These are phyloP conservation scores for Numenius arquata DNA, from an alignment of 2,113 vertebrate species.

Conservation along the genomic window DNA sequence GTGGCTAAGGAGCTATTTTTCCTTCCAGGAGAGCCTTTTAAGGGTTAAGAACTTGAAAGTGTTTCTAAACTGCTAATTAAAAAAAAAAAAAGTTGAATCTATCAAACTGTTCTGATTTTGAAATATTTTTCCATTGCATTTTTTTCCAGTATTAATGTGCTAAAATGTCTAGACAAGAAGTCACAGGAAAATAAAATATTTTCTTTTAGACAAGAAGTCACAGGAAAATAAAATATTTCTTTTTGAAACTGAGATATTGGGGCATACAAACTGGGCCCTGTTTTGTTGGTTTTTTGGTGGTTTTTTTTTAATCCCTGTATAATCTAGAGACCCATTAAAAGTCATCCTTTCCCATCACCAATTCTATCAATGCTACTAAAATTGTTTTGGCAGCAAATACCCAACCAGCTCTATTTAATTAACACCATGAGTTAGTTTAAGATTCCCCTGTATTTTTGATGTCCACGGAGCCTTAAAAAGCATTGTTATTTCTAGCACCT, in stretches of 20 bases:
- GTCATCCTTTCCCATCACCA: neutral
- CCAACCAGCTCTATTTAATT: neutral
- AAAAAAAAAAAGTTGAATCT: neutral
- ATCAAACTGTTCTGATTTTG: neutral
- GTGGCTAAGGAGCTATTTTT: neutral
- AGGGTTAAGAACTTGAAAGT: neutral
- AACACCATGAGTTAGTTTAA: neutral
- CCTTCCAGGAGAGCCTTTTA: neutral
- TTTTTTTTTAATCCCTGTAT: neutral
- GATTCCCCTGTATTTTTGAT: neutral
- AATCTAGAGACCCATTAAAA: neutral
- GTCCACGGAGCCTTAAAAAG: neutral
- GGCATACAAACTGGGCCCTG: neutral
- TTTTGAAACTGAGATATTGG: neutral
- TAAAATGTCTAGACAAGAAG: neutral
- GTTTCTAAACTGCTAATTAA: neutral
- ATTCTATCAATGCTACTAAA: neutral
- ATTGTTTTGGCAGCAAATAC: neutral
- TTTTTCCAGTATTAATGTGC: neutral
- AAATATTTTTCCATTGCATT: neutral
- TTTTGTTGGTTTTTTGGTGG: neutral
- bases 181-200: neutral
- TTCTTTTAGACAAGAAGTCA: neutral
- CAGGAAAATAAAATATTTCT: neutral
- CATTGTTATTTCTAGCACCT: neutral